Conservation (phyloP, 2,113 vertebrate species). For the Motacilla tschutschensis region DNA sequence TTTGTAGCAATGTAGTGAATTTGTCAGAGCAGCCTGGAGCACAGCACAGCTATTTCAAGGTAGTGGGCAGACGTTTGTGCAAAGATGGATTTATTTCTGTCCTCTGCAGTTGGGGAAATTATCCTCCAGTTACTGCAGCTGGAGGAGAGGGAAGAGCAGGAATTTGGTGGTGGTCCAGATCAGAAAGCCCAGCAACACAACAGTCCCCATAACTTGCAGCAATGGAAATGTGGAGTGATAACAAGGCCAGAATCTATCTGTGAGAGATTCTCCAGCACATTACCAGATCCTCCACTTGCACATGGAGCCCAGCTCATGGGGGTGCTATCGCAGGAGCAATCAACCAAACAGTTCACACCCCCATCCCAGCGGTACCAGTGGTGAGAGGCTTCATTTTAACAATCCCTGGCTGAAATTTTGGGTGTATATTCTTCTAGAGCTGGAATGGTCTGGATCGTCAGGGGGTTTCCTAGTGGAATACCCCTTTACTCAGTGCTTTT, state of each 20-base stretch:
- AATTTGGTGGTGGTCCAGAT: not conserved
- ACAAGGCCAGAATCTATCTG: not conserved
- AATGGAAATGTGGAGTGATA: not conserved
- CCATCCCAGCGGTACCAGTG: accelerated
- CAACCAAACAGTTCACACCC: not conserved
- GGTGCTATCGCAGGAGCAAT: not conserved
- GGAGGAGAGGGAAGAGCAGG: not conserved
- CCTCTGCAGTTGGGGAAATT: accelerated
- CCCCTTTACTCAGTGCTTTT: not conserved
- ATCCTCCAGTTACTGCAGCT: not conserved
- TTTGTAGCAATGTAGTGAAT: not conserved
- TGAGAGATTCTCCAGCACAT: not conserved
- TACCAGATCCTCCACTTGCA: not conserved
- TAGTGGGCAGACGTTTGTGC: not conserved
- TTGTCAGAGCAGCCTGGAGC: not conserved
- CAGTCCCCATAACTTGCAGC: not conserved
- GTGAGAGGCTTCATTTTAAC: not conserved
- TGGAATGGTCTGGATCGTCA: not conserved
- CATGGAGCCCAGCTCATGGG: not conserved
- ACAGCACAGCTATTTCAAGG: not conserved
- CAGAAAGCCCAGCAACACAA: not conserved
- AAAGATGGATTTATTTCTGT: not conserved
- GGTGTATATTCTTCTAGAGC: not conserved
- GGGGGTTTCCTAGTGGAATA: not conserved
- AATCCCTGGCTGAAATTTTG: not conserved